Evolutionary conservation across 2,797 vertebrate genomes (phyloP).

Genomic region (Gila robusta): DNA sequence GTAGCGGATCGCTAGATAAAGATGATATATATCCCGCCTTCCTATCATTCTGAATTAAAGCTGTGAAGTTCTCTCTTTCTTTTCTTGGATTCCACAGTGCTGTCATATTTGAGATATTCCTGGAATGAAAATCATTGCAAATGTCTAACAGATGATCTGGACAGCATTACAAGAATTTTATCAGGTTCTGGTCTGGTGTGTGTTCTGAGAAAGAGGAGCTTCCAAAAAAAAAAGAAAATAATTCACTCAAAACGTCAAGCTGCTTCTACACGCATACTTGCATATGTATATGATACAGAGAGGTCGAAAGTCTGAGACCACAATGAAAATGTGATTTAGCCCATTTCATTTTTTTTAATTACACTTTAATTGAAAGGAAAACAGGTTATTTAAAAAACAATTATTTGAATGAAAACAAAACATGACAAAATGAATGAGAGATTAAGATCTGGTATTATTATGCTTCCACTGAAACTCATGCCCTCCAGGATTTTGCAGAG

Average conservation of each 20-base stretch:
- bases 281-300: background rate
- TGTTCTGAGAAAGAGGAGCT: background rate
- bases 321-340: background rate
- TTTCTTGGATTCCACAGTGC: constrained; percentile 7
- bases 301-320: background rate
- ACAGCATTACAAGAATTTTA: background rate
- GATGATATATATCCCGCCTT: background rate
- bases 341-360: background rate
- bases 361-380: background rate
- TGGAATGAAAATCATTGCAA: constrained; percentile 23
- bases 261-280: background rate
- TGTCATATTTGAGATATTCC: background rate
- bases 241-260: background rate
- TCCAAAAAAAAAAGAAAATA: background rate
- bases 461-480: background rate
- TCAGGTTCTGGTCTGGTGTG: background rate
- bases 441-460: background rate
- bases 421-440: background rate
- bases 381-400: background rate
- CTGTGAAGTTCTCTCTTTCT: background rate
- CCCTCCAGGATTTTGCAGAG: background rate
- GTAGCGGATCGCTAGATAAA: background rate
- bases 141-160: constrained; percentile 31
- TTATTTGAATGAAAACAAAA: background rate
- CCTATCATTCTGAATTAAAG: background rate